These are phyloP conservation scores for Brachycybe producta DNA, from an alignment of 2,888 invertebrate species.

Conservation along the genomic window DNA sequence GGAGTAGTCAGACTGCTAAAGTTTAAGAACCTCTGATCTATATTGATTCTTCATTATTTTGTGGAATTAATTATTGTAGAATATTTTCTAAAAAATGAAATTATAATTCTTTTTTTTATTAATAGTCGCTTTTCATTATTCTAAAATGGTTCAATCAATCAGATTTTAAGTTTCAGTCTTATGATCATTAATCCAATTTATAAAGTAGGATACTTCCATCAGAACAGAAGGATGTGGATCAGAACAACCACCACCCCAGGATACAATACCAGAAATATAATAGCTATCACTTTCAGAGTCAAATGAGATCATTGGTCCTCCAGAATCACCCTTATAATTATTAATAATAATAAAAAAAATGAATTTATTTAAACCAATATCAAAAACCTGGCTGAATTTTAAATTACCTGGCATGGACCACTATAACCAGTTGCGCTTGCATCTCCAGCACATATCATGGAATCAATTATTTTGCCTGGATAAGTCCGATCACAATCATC, in stretches of 20 bases:
- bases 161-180: background rate
- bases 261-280: background rate
- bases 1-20: too few species aligned
- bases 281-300: background rate
- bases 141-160: too few species aligned
- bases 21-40: too few species aligned
- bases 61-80: too few species aligned
- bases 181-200: constrained; percentile 2
- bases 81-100: too few species aligned
- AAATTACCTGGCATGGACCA: background rate
- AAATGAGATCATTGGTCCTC: background rate
- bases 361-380: background rate
- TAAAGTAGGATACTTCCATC: constrained; percentile 1
- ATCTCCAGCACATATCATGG: background rate
- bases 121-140: too few species aligned
- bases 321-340: constrained; percentile 1
- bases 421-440: background rate
- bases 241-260: background rate
- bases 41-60: too few species aligned
- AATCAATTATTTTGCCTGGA: background rate
- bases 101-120: too few species aligned
- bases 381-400: background rate
- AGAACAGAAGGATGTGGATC: background rate
- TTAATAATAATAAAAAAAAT: background rate
- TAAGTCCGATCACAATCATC: too few species aligned